Percentiles rank a stretch among this genome's conserved stretches.
These are phyloP conservation scores for Flexamia atlantica DNA, from an alignment of 2,888 invertebrate species.

Conservation along the genomic window DNA sequence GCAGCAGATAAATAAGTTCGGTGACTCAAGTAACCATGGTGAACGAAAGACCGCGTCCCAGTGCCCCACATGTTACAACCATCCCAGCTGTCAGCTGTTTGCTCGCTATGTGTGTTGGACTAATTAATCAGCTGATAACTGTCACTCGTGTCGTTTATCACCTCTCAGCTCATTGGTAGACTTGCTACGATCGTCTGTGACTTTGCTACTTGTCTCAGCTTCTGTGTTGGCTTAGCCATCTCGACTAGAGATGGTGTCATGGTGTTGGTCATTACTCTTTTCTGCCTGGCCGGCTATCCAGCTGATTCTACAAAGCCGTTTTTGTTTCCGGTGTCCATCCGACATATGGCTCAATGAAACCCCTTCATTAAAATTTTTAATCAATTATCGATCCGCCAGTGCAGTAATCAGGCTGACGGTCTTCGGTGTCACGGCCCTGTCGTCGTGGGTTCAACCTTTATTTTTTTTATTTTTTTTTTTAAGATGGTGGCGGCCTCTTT, in stretches of 20 bases:
- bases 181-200: not conserved
- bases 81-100: slow-evolving; percentile 19
- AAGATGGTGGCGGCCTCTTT: too few relatives aligned
- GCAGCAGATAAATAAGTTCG: not conserved
- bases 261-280: not conserved
- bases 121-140: slow-evolving; percentile 29
- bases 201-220: slow-evolving; percentile 36
- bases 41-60: slow-evolving; percentile 7
- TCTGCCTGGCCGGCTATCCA: not conserved
- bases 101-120: slow-evolving; percentile 5
- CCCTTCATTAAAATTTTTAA: too few relatives aligned
- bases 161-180: slow-evolving; percentile 25
- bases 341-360: too few relatives aligned
- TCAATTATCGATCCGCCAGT: too few relatives aligned
- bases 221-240: too few relatives aligned
- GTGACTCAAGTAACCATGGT: slow-evolving; percentile 6
- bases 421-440: too few relatives aligned
- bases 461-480: too few relatives aligned
- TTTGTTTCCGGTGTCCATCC: too few relatives aligned
- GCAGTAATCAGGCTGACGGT: too few relatives aligned
- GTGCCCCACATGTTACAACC: slow-evolving; percentile 31
- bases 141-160: not conserved
- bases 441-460: too few relatives aligned
- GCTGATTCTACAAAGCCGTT: not conserved
- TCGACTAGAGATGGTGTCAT: too few relatives aligned